Evolutionary conservation across 2,797 vertebrate species (phyloP).

Genomic region (Paedocypris micromegethes): DNA sequence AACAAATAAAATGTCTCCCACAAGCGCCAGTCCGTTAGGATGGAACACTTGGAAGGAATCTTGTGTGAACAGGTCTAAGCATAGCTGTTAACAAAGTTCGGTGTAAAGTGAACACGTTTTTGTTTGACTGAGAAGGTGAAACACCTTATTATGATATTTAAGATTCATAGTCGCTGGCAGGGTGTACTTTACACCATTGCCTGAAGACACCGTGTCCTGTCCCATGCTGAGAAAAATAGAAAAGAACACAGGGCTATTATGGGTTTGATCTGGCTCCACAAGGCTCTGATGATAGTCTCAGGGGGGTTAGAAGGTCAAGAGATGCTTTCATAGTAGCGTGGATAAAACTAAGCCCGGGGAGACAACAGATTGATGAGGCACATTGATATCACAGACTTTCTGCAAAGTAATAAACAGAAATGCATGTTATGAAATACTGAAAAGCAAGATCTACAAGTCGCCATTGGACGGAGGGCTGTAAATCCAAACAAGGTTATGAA

Average conservation of each 20-base stretch:
- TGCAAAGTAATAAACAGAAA: slow-evolving; percentile 51
- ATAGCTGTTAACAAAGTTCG: slow-evolving; percentile 22
- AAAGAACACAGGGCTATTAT: slow-evolving; percentile 44
- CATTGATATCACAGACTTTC: slow-evolving; percentile 47
- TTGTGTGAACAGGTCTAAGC: slow-evolving; percentile 14
- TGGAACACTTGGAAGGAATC: slow-evolving; percentile 14
- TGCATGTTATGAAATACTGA: slow-evolving; percentile 55
- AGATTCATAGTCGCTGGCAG: slow-evolving; percentile 34
- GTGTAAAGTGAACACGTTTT: slow-evolving; percentile 26
- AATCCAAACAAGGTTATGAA: slow-evolving; percentile 61
- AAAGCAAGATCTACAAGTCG: slow-evolving; percentile 54
- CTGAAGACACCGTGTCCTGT: slow-evolving; percentile 40
- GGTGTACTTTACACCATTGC: slow-evolving; percentile 35
- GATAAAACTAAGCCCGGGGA: slow-evolving; percentile 44
- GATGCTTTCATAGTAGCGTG: slow-evolving; percentile 49
- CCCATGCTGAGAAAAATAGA: slow-evolving; percentile 28
- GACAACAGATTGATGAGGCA: slow-evolving; percentile 52
- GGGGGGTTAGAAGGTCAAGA: slow-evolving; percentile 63
- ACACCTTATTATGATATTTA: slow-evolving; percentile 36
- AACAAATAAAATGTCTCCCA: slow-evolving; percentile 33
- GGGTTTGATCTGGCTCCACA: slow-evolving; percentile 46
- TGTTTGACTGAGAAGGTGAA: slow-evolving; percentile 27
- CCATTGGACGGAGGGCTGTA: slow-evolving; percentile 50
- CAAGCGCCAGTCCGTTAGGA: slow-evolving; percentile 23
- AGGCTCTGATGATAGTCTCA: slow-evolving; percentile 51